phyloP scores from a whole-genome alignment of 1,140 invertebrate species.

The Formica exsecta region DNA sequence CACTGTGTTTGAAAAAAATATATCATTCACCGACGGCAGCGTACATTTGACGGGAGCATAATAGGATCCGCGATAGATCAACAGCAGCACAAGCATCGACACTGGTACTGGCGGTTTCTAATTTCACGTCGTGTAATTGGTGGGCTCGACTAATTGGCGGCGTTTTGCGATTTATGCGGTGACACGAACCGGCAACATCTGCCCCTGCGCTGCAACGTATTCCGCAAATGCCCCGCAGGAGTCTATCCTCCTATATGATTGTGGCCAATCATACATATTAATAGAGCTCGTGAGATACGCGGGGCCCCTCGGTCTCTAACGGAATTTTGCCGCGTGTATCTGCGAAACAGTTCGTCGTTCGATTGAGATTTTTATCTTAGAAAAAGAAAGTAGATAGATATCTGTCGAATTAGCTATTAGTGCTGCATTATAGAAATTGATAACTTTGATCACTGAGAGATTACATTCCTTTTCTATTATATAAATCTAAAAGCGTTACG shows the following conservation, averaged over 20 bases:
- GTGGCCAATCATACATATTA: conserved; percentile 83
- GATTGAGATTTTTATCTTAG: conserved; percentile 13
- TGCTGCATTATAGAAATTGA: neutral
- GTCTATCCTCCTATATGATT: conserved; percentile 74
- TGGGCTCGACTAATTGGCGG: conserved; percentile 79
- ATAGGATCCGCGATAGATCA: conserved; percentile 58
- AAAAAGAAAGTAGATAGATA: neutral
- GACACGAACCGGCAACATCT: conserved; percentile 78
- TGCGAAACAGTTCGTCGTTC: neutral
- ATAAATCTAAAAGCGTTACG: neutral
- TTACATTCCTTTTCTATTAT: neutral
- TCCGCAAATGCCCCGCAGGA: conserved; percentile 71
- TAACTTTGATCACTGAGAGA: neutral
- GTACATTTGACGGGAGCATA: conserved; percentile 46
- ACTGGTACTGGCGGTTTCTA: conserved; percentile 64
- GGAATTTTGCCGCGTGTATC: conserved; percentile 54
- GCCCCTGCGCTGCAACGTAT: conserved; percentile 64
- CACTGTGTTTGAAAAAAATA: conserved; percentile 31
- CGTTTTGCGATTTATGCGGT: conserved; percentile 77
- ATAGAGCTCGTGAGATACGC: conserved; percentile 75
- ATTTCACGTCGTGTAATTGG: conserved; percentile 76
- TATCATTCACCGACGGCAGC: conserved; percentile 29
- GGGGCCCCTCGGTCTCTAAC: conserved; percentile 67
- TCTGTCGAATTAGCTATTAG: neutral
- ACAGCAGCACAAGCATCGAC: conserved; percentile 25